Conservation (phyloP, 2,797 vertebrate species). For the Crenuchus spilurus region DNA sequence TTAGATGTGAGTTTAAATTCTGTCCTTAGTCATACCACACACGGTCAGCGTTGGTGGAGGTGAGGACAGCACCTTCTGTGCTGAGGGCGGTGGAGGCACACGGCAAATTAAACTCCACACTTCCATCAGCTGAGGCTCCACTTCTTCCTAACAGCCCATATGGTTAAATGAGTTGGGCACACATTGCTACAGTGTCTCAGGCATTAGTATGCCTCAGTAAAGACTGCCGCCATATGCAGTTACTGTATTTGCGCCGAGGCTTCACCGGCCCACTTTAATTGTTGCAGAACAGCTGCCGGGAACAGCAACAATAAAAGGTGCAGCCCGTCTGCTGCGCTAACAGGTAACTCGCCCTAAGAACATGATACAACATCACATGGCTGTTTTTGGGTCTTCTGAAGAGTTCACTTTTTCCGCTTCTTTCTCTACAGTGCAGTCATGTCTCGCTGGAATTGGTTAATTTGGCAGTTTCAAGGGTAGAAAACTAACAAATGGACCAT, state of each 20-base stretch:
- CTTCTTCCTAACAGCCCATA: slow-evolving; percentile 34
- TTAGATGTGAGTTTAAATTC: neutral
- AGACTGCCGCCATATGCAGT: slow-evolving; percentile 45
- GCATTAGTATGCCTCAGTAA: slow-evolving; percentile 35
- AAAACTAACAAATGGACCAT: slow-evolving; percentile 46
- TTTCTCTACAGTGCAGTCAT: slow-evolving; percentile 31
- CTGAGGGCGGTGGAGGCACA: neutral
- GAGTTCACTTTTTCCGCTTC: slow-evolving; percentile 2
- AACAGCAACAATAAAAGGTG: slow-evolving; percentile 19
- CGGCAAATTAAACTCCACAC: slow-evolving; percentile 41
- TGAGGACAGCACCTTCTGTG: slow-evolving; percentile 11
- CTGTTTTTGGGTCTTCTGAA: slow-evolving; percentile 8
- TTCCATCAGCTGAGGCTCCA: slow-evolving; percentile 13
- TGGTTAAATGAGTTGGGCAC: slow-evolving; percentile 32
- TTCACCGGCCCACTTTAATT: slow-evolving; percentile 29
- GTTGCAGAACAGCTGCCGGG: slow-evolving; percentile 34
- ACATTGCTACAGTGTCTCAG: slow-evolving; percentile 1
- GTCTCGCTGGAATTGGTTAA: slow-evolving; percentile 31
- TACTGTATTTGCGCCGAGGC: slow-evolving; percentile 27
- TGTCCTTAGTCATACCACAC: neutral
- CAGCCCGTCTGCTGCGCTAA: slow-evolving; percentile 2
- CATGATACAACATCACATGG: neutral
- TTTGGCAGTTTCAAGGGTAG: slow-evolving; percentile 29
- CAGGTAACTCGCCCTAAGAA: neutral
- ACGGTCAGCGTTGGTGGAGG: neutral